Percentiles rank a stretch among this genome's conserved stretches.
Conservation (phyloP, 2,888 invertebrate species). For the Coenonympha arcania region DNA sequence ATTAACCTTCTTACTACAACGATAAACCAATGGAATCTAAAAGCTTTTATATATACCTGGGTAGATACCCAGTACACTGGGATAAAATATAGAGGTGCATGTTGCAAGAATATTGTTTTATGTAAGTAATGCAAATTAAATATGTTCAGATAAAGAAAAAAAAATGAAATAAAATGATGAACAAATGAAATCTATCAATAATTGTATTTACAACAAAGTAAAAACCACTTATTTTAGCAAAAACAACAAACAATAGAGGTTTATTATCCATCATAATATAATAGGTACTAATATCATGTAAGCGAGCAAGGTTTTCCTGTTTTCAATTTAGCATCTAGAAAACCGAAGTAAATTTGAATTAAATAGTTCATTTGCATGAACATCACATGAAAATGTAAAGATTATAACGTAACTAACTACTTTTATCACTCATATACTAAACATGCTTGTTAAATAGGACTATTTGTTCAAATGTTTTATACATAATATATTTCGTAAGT, state of each 20-base stretch:
- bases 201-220: neutral
- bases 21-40: no score
- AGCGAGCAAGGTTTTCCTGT: slow-evolving; percentile 44
- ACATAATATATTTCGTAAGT: no score
- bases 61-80: no score
- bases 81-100: no score
- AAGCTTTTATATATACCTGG: no score
- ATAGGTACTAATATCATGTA: neutral
- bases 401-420: slow-evolving; percentile 10
- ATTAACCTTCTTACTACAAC: no score
- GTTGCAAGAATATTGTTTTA: no score
- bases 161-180: no score
- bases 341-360: slow-evolving; percentile 21
- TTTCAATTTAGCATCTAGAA: slow-evolving; percentile 35
- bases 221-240: slow-evolving; percentile 6
- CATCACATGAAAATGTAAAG: slow-evolving; percentile 16
- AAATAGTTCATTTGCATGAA: slow-evolving; percentile 17
- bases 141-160: no score
- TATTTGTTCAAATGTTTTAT: no score
- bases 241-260: slow-evolving; percentile 24
- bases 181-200: neutral
- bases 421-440: slow-evolving; percentile 14
- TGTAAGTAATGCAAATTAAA: no score
- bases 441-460: neutral
- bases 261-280: slow-evolving; percentile 21